Conservation (phyloP, 1,140 invertebrate genomes). For the Drosophila suzukii region DNA sequence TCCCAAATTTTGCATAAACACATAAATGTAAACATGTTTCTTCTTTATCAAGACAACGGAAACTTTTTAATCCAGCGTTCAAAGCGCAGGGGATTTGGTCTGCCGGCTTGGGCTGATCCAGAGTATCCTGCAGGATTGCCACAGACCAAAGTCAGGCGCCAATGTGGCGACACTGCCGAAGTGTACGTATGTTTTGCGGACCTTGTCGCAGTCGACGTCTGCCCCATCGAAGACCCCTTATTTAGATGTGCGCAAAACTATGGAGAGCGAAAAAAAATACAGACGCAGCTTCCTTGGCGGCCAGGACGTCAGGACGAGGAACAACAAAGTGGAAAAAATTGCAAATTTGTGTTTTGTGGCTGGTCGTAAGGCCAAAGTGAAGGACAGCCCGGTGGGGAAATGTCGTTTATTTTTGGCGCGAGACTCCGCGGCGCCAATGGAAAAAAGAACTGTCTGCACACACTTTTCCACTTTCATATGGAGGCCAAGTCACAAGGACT, state of each 20-base stretch:
- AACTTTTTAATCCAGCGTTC: neutral
- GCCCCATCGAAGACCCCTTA: slow-evolving; percentile 60
- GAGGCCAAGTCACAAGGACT: slow-evolving; percentile 48
- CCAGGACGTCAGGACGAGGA: slow-evolving; percentile 34
- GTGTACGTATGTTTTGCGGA: slow-evolving; percentile 29
- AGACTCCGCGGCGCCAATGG: slow-evolving; percentile 69
- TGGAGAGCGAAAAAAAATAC: slow-evolving; percentile 53
- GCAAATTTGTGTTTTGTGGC: slow-evolving; percentile 77
- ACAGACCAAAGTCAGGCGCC: slow-evolving; percentile 54
- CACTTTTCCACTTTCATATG: slow-evolving; percentile 5
- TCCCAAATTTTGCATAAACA: no score
- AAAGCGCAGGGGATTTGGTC: slow-evolving; percentile 31
- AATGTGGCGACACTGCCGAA: slow-evolving; percentile 47
- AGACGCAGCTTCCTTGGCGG: slow-evolving; percentile 69
- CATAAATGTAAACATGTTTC: neutral
- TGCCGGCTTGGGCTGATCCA: slow-evolving; percentile 11
- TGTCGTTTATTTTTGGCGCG: slow-evolving; percentile 71
- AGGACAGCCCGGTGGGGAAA: slow-evolving; percentile 17
- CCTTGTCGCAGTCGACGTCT: slow-evolving; percentile 19
- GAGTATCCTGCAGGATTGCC: slow-evolving; percentile 53
- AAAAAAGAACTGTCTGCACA: slow-evolving; percentile 21
- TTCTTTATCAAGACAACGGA: neutral
- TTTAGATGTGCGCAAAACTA: slow-evolving; percentile 73
- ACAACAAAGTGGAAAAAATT: slow-evolving; percentile 75
- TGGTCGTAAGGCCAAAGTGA: slow-evolving; percentile 35